These are phyloP conservation scores for Platysteira castanea DNA, from an alignment of 2,113 vertebrate genomes.

Conservation along the genomic window DNA sequence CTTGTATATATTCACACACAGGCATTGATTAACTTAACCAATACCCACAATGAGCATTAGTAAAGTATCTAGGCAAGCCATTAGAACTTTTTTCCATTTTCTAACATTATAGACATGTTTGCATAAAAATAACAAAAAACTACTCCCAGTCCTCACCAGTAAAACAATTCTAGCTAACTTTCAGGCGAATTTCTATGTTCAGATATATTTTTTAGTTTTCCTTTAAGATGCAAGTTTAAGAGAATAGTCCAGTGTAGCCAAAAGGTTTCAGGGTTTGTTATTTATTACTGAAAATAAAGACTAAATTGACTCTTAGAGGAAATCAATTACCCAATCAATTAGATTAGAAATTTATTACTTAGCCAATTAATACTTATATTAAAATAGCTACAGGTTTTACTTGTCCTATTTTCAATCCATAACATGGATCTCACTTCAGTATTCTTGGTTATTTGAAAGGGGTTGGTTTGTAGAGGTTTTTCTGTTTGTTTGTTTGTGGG, in stretches of 20 bases:
- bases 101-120: not conserved
- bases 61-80: not conserved
- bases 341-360: not conserved
- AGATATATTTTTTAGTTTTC: not conserved
- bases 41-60: not conserved
- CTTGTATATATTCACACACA: not conserved
- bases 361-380: not conserved
- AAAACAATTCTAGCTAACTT: not conserved
- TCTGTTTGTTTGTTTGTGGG: too few species aligned
- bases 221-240: not conserved
- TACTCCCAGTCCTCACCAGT: not conserved
- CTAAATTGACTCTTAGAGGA: not conserved
- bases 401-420: not conserved
- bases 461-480: fast-evolving
- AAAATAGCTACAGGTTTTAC: not conserved
- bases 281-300: slow-evolving; percentile 3
- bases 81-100: not conserved
- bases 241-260: not conserved
- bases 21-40: not conserved
- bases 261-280: not conserved
- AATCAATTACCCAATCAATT: not conserved
- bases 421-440: not conserved
- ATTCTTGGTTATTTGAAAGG: not conserved
- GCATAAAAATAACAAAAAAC: not conserved
- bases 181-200: not conserved